These are phyloP conservation scores for Vireo griseus DNA, from an alignment of 2,797 vertebrate genomes.

Conservation along the genomic window DNA sequence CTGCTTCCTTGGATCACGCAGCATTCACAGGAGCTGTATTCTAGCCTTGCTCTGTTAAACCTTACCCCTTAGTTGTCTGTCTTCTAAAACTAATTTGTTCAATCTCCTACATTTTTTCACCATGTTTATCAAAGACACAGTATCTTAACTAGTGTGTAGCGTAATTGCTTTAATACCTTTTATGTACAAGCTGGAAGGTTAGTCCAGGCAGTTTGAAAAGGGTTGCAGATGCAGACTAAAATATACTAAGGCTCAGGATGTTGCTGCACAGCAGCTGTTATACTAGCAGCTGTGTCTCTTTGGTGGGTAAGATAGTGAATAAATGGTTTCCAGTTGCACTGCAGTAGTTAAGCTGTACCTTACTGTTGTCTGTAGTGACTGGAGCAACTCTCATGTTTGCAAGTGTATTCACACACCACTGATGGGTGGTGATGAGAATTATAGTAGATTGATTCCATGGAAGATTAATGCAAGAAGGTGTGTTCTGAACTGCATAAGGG, in stretches of 20 bases:
- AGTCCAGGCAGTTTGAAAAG: not conserved
- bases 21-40: not conserved
- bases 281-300: not conserved
- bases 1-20: not conserved
- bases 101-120: not conserved
- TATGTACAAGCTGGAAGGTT: not conserved
- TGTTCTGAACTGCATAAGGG: not conserved
- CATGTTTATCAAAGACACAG: not conserved
- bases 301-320: not conserved
- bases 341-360: not conserved
- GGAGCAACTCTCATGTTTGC: not conserved
- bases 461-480: not conserved
- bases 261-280: not conserved
- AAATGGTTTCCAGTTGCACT: not conserved
- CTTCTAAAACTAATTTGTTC: not conserved
- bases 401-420: not conserved
- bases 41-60: not conserved
- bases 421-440: not conserved
- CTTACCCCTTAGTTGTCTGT: not conserved
- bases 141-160: not conserved
- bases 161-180: not conserved
- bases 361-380: not conserved
- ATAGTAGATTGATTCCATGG: not conserved
- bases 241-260: not conserved
- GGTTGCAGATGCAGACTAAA: not conserved